A percentile compares a stretch with the other conserved stretches of the same genome.
These are phyloP conservation scores for Spheniscus mendiculus DNA, from an alignment of 2,113 vertebrate species.

Conservation along the genomic window DNA sequence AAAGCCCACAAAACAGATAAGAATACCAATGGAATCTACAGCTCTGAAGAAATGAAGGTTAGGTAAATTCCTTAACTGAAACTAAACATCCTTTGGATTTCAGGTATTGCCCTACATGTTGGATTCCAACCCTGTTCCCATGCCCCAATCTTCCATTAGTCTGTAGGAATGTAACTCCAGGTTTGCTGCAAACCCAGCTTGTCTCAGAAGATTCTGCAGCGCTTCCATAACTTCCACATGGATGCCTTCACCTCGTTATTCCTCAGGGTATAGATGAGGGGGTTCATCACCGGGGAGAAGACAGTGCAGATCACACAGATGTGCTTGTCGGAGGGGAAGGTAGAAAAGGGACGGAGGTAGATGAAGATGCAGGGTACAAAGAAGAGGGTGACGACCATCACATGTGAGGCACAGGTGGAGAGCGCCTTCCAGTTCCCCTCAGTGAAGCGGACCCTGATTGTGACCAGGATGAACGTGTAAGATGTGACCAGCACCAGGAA, in stretches of 20 bases:
- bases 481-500: slow-evolving; percentile 62
- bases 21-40: fast-evolving
- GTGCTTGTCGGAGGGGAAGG: not conserved
- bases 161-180: not conserved
- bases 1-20: not conserved
- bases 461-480: slow-evolving; percentile 28
- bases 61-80: not conserved
- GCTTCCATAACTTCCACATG: not conserved
- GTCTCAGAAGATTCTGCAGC: not conserved
- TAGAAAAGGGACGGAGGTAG: slow-evolving; percentile 25
- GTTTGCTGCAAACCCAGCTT: not conserved
- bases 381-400: slow-evolving; percentile 32
- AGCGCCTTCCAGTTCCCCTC: not conserved
- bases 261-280: slow-evolving; percentile 50
- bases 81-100: not conserved
- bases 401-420: slow-evolving; percentile 54
- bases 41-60: not conserved
- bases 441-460: not conserved
- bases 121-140: not conserved
- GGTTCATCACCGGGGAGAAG: slow-evolving; percentile 4
- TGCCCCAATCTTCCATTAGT: not conserved
- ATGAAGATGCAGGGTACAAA: slow-evolving; percentile 51
- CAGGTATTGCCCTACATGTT: not conserved
- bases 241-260: slow-evolving; percentile 11
- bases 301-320: not conserved